A percentile compares a stretch with the other conserved stretches of the same genome.
Evolutionary conservation across 2,797 vertebrate species (phyloP).

Genomic region (Vireo griseus): DNA sequence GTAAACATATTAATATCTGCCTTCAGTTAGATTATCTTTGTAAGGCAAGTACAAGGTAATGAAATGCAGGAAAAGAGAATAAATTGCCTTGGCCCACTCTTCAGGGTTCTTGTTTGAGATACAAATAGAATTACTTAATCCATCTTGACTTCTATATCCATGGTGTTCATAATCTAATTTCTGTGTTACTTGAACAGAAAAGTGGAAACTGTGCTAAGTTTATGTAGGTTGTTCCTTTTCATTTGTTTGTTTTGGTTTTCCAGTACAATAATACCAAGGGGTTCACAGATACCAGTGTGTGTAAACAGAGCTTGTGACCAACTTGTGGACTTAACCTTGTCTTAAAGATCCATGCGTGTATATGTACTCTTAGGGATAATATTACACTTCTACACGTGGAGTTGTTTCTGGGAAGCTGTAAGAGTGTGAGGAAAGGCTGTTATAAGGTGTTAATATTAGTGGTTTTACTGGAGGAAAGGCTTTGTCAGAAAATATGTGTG

Average conservation of each 20-base stretch:
- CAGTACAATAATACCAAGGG: neutral
- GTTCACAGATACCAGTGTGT: neutral
- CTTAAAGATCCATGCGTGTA: neutral
- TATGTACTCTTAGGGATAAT: neutral
- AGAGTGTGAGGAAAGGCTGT: neutral
- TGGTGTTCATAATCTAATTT: neutral
- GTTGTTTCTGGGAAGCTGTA: neutral
- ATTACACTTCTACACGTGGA: neutral
- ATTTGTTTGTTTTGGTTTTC: neutral
- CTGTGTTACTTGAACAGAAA: neutral
- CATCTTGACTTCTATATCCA: neutral
- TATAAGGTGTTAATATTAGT: neutral
- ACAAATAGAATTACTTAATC: neutral
- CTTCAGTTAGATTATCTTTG: neutral
- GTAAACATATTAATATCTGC: neutral
- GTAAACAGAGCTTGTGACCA: neutral
- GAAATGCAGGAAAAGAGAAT: neutral
- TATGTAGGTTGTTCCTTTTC: neutral
- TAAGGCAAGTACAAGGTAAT: neutral
- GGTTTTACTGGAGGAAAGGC: neutral
- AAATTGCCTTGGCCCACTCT: neutral
- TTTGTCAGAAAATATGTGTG: neutral
- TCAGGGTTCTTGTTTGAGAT: neutral
- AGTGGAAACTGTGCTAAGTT: neutral
- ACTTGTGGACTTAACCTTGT: neutral